Conservation (phyloP, 2,113 vertebrate genomes). For the Entosphenus tridentatus region DNA sequence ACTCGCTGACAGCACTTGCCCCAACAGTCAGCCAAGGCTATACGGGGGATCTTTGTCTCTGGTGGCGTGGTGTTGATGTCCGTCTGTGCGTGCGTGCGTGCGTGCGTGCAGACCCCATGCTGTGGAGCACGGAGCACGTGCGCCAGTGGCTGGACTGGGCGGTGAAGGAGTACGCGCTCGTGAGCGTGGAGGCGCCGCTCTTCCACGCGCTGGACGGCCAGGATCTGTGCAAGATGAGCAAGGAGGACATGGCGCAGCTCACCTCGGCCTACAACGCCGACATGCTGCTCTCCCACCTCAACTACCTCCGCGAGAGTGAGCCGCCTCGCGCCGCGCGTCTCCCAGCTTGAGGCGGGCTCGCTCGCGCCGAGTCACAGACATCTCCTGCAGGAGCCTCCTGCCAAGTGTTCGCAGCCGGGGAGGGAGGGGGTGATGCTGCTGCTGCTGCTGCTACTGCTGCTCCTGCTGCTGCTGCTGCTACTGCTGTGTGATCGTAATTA, state of each 20-base stretch:
- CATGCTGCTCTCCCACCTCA: slow-evolving; percentile 59
- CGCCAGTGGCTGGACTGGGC: slow-evolving; percentile 71
- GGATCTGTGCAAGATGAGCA: slow-evolving; percentile 59
- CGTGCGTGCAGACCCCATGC: slow-evolving; percentile 29
- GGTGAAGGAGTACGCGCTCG: slow-evolving; percentile 45
- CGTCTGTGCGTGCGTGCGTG: slow-evolving; percentile 6
- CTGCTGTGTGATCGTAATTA: too few relatives aligned
- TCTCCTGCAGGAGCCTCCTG: too few relatives aligned
- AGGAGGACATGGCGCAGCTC: slow-evolving; percentile 55
- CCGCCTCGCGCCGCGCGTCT: neutral
- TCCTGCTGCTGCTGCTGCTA: too few relatives aligned
- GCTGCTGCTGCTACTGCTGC: too few relatives aligned
- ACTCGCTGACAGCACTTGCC: too few relatives aligned
- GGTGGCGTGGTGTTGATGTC: too few relatives aligned
- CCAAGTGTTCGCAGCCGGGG: too few relatives aligned
- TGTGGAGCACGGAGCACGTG: slow-evolving; percentile 57
- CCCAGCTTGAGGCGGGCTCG: neutral
- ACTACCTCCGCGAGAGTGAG: slow-evolving; percentile 89
- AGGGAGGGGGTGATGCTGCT: too few relatives aligned
- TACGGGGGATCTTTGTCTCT: too few relatives aligned
- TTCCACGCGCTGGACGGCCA: slow-evolving; percentile 60
- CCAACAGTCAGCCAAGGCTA: too few relatives aligned
- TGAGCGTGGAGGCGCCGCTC: slow-evolving; percentile 38
- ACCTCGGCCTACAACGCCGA: slow-evolving; percentile 55
- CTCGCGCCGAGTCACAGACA: too few relatives aligned